Conservation (phyloP, 2,888 invertebrate species). For the Teleogryllus oceanicus region DNA sequence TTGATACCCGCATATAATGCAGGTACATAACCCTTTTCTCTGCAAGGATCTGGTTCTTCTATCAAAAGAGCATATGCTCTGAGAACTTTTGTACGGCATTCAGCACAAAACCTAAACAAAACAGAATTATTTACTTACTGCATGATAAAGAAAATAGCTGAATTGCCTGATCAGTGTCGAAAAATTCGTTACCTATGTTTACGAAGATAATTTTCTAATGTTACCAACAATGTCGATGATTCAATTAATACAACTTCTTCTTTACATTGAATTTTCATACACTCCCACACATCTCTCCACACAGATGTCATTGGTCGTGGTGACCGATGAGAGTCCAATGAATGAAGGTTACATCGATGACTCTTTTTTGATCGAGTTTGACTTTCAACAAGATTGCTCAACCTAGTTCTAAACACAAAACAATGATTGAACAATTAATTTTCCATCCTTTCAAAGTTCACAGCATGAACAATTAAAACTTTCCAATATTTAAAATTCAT, state of each 20-base stretch:
- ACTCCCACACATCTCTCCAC: constrained; percentile 82
- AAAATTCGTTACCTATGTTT: constrained; percentile 66
- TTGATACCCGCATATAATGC: constrained; percentile 82
- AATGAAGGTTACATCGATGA: constrained; percentile 83
- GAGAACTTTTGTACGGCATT: constrained; percentile 86
- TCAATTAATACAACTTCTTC: constrained; percentile 85
- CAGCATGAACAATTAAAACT: neutral
- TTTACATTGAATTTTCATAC: constrained; percentile 74
- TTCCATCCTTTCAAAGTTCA: constrained; percentile 18
- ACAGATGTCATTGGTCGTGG: constrained; percentile 64
- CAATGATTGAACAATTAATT: no score
- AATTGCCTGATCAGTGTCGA: neutral
- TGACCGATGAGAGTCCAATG: constrained; percentile 80
- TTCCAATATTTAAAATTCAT: neutral
- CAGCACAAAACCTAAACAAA: constrained; percentile 70
- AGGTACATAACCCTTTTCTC: constrained; percentile 86
- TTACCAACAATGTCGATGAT: constrained; percentile 76
- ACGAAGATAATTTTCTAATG: constrained; percentile 82
- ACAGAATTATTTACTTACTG: neutral
- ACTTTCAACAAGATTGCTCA: constrained; percentile 73
- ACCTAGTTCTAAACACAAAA: constrained; percentile 56
- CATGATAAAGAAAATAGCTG: neutral
- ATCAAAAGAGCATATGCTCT: constrained; percentile 83
- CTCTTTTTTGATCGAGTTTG: constrained; percentile 85
- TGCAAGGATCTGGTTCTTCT: constrained; percentile 75